Percentiles rank a stretch among this genome's conserved stretches.
Evolutionary conservation across 2,888 invertebrate species (phyloP).

Genomic region (Nomada hirtipes): DNA sequence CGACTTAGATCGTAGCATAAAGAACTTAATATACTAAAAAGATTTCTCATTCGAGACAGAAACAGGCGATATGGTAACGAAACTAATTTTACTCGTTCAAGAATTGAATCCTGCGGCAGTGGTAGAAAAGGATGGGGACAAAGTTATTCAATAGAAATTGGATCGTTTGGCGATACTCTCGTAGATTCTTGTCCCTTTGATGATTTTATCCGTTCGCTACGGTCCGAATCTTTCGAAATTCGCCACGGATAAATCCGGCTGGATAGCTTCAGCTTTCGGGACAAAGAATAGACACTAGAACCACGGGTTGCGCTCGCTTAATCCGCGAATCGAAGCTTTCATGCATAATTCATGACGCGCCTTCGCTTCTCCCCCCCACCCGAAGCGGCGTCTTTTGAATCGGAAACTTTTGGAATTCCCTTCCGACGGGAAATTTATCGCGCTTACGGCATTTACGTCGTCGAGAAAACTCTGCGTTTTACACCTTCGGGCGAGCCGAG

Average conservation of each 20-base stretch:
- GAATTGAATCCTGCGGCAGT: too few relatives aligned
- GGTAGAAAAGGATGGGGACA: conserved; percentile 44
- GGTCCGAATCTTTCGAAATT: conserved; percentile 73
- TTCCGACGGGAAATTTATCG: conserved; percentile 79
- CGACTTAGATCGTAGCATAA: too few relatives aligned
- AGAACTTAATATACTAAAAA: too few relatives aligned
- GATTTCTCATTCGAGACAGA: too few relatives aligned
- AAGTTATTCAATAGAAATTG: conserved; percentile 70
- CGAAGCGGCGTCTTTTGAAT: conserved; percentile 77
- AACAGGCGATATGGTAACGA: too few relatives aligned
- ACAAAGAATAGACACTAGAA: conserved; percentile 76
- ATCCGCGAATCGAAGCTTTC: conserved; percentile 83
- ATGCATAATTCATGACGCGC: conserved; percentile 82
- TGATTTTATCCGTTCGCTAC: conserved; percentile 72
- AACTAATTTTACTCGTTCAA: too few relatives aligned
- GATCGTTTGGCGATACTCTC: conserved; percentile 72
- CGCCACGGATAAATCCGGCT: conserved; percentile 70
- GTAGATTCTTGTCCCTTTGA: conserved; percentile 74
- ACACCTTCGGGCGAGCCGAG: conserved; percentile 20
- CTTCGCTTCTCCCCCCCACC: conserved; percentile 43
- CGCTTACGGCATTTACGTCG: conserved; percentile 75
- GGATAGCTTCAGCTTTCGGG: conserved; percentile 66
- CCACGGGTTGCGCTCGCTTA: conserved; percentile 77
- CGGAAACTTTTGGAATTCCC: conserved; percentile 80
- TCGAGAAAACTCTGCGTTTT: conserved; percentile 62